phyloP scores from a whole-genome alignment of 2,888 invertebrate genomes.

The Sinhomidia bicolor region DNA sequence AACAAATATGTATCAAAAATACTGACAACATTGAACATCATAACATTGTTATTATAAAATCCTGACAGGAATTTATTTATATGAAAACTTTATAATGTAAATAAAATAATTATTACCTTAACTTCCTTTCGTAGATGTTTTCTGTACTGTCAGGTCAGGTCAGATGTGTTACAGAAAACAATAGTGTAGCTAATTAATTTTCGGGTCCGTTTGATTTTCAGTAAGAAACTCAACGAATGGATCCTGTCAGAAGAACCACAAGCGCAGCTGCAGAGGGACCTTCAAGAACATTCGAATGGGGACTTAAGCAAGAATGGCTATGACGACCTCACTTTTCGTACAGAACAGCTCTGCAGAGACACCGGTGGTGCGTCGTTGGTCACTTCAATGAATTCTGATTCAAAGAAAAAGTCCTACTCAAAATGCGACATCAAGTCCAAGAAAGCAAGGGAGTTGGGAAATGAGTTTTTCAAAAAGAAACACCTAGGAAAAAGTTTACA shows the following conservation, averaged over 20 bases:
- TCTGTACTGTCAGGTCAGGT: too few species aligned
- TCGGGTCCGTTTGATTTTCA: constrained; percentile 29
- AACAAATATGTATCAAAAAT: too few species aligned
- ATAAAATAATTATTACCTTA: too few species aligned
- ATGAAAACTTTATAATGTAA: too few species aligned
- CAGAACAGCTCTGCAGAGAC: background rate
- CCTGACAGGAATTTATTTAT: background rate
- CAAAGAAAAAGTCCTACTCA: background rate
- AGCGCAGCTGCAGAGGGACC: background rate
- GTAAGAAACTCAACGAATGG: constrained; percentile 76
- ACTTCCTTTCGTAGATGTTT: too few species aligned
- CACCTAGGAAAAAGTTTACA: constrained; percentile 84
- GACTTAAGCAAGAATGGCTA: too few species aligned
- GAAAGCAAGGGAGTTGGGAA: constrained; percentile 83
- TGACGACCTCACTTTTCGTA: background rate
- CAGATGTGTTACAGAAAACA: too few species aligned
- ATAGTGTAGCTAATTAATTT: too few species aligned
- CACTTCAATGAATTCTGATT: background rate
- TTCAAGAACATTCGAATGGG: too few species aligned
- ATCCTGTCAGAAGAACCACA: constrained; percentile 34
- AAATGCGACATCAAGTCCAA: constrained; percentile 80
- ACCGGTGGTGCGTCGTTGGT: background rate
- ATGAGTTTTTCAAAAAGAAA: constrained; percentile 84
- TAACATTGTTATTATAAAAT: too few species aligned
- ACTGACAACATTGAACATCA: too few species aligned